Percentiles rank a stretch among this genome's conserved stretches.
These are phyloP conservation scores for Epinephelus fuscoguttatus DNA, from an alignment of 2,113 vertebrate genomes.

Conservation along the genomic window DNA sequence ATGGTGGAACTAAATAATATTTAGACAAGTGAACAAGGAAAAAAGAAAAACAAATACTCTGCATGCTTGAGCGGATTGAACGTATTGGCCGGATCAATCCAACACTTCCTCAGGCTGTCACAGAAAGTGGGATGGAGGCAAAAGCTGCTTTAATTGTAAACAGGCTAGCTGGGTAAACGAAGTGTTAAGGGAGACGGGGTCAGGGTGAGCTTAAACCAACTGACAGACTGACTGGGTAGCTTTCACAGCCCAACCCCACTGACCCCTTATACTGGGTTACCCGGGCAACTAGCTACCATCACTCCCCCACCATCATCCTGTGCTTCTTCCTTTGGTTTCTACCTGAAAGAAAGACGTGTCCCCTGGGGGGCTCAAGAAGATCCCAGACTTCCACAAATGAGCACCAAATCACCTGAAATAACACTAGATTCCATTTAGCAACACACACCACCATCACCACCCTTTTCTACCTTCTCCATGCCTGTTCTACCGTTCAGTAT, in stretches of 20 bases:
- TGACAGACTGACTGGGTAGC: slow-evolving; percentile 53
- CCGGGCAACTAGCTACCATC: not conserved
- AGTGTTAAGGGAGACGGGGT: slow-evolving; percentile 55
- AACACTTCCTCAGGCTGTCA: slow-evolving; percentile 74
- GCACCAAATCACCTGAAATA: slow-evolving; percentile 20
- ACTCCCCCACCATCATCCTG: not conserved
- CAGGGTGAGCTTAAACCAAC: slow-evolving; percentile 51
- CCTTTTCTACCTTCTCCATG: slow-evolving; percentile 12
- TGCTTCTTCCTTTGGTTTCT: slow-evolving; percentile 2
- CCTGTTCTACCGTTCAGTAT: slow-evolving; percentile 47
- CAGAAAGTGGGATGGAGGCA: slow-evolving; percentile 62
- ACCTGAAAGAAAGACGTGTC: not conserved
- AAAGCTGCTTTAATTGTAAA: slow-evolving; percentile 67
- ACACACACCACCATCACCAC: slow-evolving; percentile 6
- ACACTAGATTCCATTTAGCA: slow-evolving; percentile 10
- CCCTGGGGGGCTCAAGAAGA: not conserved
- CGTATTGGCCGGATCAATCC: slow-evolving; percentile 75
- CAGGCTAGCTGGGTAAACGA: slow-evolving; percentile 50
- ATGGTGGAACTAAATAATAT: slow-evolving; percentile 78
- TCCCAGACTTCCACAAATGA: not conserved
- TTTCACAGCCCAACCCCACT: slow-evolving; percentile 56
- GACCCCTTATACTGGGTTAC: slow-evolving; percentile 41
- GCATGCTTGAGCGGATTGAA: slow-evolving; percentile 75
- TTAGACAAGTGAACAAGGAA: slow-evolving; percentile 75
- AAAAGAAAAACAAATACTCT: slow-evolving; percentile 78